phyloP scores from a whole-genome alignment of 2,797 vertebrate species.

The Prionace glauca region DNA sequence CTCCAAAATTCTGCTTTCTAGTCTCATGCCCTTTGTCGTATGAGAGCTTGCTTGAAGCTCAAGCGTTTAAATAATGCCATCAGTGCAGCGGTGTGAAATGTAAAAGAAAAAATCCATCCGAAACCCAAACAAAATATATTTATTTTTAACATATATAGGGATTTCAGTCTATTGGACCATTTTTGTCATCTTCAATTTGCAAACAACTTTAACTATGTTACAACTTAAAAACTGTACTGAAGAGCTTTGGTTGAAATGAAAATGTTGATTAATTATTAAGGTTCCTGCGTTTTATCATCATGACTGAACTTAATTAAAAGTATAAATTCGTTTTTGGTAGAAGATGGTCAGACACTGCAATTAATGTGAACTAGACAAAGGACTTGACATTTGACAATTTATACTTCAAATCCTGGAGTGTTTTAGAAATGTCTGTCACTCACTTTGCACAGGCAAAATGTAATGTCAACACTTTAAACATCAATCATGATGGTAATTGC shows the following conservation, averaged over 20 bases:
- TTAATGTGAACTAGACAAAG: not conserved
- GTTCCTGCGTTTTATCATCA: not conserved
- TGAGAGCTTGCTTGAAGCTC: not conserved
- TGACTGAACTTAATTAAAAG: not conserved
- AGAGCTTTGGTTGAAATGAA: not conserved
- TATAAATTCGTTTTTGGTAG: not conserved
- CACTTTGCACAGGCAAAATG: constrained; percentile 35
- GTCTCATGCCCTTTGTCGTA: not conserved
- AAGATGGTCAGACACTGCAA: not conserved
- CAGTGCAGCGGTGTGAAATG: not conserved
- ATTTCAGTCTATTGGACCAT: not conserved
- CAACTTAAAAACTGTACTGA: not conserved
- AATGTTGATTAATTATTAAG: constrained; percentile 5
- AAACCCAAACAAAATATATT: not conserved
- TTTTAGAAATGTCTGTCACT: constrained; percentile 39
- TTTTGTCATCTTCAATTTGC: not conserved
- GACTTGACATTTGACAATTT: constrained; percentile 29
- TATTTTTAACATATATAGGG: not conserved
- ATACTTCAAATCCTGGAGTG: not conserved
- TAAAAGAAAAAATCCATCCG: not conserved
- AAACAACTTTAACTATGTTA: not conserved
- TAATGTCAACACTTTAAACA: constrained; percentile 33
- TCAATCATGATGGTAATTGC: constrained; percentile 34
- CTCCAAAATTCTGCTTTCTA: not conserved
- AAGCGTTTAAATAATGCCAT: not conserved